phyloP scores from a whole-genome alignment of 1,140 invertebrate species.

The Drosophila mayri region DNA sequence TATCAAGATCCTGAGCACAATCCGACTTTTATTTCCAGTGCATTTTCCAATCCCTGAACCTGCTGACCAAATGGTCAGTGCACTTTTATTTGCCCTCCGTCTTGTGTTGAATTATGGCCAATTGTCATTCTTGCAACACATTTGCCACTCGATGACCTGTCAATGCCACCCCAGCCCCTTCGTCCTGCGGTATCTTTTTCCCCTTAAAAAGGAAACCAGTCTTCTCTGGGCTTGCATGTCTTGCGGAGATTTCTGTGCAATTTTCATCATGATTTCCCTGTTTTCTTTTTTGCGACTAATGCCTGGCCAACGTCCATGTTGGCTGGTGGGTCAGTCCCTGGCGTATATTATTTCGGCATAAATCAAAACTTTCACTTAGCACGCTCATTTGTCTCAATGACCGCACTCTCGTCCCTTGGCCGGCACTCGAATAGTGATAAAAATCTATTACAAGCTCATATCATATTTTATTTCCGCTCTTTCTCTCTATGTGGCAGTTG shows the following conservation, averaged over 20 bases:
- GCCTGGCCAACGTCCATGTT: conserved; percentile 22
- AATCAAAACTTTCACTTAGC: conserved; percentile 84
- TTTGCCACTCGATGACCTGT: conserved; percentile 48
- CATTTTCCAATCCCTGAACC: conserved; percentile 33
- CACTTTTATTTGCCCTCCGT: conserved; percentile 10
- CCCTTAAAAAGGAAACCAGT: conserved; percentile 4
- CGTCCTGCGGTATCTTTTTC: not conserved
- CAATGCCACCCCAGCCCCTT: conserved; percentile 14
- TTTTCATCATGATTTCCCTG: conserved; percentile 20
- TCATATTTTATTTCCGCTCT: conserved; percentile 79
- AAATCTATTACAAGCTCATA: conserved; percentile 83
- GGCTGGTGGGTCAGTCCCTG: conserved; percentile 57
- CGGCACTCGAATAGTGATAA: conserved; percentile 72
- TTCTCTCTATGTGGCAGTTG: conserved; percentile 14
- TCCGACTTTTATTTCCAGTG: not conserved
- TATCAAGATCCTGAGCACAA: not conserved
- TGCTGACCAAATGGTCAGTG: conserved; percentile 24
- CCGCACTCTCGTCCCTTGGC: conserved; percentile 2
- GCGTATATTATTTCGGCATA: conserved; percentile 81
- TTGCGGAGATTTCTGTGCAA: conserved; percentile 48
- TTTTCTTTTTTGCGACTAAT: conserved; percentile 31
- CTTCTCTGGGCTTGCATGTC: conserved; percentile 51
- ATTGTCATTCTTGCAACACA: conserved; percentile 60
- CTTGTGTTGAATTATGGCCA: conserved; percentile 51
- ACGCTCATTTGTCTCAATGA: conserved; percentile 83